phyloP scores from a whole-genome alignment of 2,888 invertebrate species.

The Reticulitermes lucifugus region DNA sequence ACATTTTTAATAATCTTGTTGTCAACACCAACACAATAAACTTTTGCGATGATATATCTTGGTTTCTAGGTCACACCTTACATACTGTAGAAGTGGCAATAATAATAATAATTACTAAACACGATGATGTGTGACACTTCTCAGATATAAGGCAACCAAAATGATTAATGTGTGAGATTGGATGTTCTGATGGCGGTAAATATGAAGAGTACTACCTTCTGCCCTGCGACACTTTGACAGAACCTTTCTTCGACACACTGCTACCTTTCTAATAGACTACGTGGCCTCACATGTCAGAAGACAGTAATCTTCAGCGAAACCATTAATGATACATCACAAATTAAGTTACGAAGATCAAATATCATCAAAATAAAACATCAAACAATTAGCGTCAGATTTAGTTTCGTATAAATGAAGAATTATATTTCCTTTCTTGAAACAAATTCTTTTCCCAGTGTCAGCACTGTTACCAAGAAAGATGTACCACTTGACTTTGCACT shows the following conservation, averaged over 20 bases:
- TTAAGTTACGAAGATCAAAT: not conserved
- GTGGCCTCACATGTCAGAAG: no score
- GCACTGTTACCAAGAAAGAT: not conserved
- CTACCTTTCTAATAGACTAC: no score
- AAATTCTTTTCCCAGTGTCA: not conserved
- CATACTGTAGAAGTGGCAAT: not conserved
- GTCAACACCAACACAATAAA: not conserved
- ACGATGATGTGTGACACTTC: not conserved
- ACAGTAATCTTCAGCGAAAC: no score
- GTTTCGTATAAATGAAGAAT: constrained; percentile 32
- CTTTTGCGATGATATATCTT: not conserved
- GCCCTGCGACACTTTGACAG: no score
- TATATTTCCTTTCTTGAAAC: not conserved
- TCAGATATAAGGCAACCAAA: not conserved
- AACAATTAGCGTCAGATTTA: constrained; percentile 37
- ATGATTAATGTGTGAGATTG: no score
- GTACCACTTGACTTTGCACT: not conserved
- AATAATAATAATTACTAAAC: not conserved
- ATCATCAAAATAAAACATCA: constrained; percentile 42
- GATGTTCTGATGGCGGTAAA: no score
- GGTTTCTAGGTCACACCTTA: not conserved
- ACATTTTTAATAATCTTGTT: constrained; percentile 12
- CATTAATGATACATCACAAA: not conserved
- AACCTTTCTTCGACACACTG: no score
- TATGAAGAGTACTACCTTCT: no score